These are phyloP conservation scores for Tyto alba DNA, from an alignment of 2,113 vertebrate genomes.

Conservation along the genomic window DNA sequence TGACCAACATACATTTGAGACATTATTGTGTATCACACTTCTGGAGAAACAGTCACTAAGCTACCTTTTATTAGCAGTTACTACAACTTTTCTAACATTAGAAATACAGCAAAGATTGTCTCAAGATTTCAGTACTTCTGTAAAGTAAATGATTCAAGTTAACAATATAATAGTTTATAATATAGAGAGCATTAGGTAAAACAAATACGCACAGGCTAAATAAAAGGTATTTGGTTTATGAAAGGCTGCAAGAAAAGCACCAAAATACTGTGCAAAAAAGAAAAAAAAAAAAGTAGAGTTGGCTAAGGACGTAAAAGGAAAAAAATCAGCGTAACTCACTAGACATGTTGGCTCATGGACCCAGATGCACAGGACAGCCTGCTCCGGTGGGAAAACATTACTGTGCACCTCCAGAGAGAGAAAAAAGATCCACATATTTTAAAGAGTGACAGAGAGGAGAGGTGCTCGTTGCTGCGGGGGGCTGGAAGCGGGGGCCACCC, in stretches of 20 bases:
- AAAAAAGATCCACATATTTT: neutral
- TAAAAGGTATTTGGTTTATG: neutral
- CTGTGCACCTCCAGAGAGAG: neutral
- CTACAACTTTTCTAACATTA: constrained; percentile 36
- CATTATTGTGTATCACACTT: constrained; percentile 1
- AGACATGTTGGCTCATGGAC: neutral
- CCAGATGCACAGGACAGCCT: neutral
- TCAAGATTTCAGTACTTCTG: constrained; percentile 16
- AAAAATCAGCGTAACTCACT: neutral
- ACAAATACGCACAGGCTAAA: neutral
- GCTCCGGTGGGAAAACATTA: neutral
- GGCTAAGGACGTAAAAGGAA: neutral
- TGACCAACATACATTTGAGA: constrained; percentile 14
- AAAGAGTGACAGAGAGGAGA: neutral
- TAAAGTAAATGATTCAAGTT: constrained; percentile 22
- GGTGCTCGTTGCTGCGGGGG: rapidly evolving
- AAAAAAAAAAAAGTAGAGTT: neutral
- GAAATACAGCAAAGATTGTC: constrained; percentile 48
- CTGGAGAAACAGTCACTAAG: constrained; percentile 37
- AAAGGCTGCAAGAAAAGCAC: constrained; percentile 31
- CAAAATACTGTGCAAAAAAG: neutral
- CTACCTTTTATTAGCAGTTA: constrained; percentile 49
- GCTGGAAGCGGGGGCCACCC: neutral
- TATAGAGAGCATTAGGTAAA: neutral
- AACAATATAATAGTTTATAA: constrained; percentile 9